These are phyloP conservation scores for Enchytraeus crypticus DNA, from an alignment of 2,888 invertebrate genomes.

Conservation along the genomic window DNA sequence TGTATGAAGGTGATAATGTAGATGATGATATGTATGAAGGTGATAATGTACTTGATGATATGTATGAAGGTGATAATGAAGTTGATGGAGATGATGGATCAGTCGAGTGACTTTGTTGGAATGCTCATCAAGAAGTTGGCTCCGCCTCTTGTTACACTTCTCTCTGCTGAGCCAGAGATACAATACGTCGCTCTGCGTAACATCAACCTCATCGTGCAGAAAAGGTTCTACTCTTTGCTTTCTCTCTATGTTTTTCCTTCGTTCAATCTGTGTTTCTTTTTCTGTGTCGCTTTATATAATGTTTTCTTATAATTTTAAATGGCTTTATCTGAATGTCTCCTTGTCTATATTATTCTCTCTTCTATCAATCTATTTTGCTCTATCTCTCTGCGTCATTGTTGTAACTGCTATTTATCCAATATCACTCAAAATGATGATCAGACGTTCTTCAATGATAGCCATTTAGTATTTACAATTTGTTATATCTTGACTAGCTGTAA, in stretches of 20 bases:
- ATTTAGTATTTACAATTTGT: no score
- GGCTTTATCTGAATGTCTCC: no score
- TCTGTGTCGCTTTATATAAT: background rate
- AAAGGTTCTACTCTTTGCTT: conserved; percentile 53
- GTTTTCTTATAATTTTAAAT: background rate
- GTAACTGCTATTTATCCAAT: no score
- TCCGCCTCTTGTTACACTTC: conserved; percentile 92
- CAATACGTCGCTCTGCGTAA: conserved; percentile 97
- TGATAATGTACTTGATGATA: no score
- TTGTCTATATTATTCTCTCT: no score
- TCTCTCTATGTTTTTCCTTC: background rate
- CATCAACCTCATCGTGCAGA: conserved; percentile 98
- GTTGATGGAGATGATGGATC: conserved; percentile 89
- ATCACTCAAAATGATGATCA: no score
- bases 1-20: no score
- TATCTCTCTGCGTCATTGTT: no score
- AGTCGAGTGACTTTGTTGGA: conserved; percentile 84
- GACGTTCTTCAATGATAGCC: no score
- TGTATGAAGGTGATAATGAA: conserved; percentile 69
- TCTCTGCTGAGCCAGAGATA: conserved; percentile 96
- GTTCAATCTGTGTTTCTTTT: background rate
- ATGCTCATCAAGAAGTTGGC: conserved; percentile 92
- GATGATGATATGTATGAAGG: no score
- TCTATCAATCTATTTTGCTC: no score
- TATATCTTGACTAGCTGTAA: no score